A percentile compares a stretch with the other conserved stretches of the same genome.
phyloP scores from a whole-genome alignment of 2,797 vertebrate species.

The Fundulus diaphanus region DNA sequence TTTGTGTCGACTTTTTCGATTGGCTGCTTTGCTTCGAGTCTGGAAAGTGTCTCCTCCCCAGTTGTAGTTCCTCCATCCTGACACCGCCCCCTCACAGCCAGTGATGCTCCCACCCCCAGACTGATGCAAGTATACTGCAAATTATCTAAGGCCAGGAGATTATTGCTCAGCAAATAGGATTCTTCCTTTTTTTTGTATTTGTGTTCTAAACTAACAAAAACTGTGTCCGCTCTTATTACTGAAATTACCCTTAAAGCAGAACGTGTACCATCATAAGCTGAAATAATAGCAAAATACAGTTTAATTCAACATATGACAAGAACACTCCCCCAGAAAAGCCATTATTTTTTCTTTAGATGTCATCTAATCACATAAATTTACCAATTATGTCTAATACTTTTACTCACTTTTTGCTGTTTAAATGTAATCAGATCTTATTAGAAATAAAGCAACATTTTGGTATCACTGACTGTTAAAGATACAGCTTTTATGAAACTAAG shows the following conservation, averaged over 20 bases:
- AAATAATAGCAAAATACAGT: constrained; percentile 3
- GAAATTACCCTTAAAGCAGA: background rate
- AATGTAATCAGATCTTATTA: constrained; percentile 49
- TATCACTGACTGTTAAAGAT: constrained; percentile 32
- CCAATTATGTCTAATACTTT: constrained; percentile 18
- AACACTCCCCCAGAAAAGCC: constrained; percentile 14
- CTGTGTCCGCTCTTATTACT: background rate
- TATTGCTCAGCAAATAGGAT: background rate
- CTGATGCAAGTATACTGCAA: constrained; percentile 62
- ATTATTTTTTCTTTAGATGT: constrained; percentile 5
- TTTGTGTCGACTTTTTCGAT: constrained; percentile 51
- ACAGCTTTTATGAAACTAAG: constrained; percentile 16
- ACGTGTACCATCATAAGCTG: background rate
- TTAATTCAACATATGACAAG: constrained; percentile 2
- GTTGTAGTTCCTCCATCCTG: constrained; percentile 55
- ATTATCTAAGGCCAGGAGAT: constrained; percentile 6
- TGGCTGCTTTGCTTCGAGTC: constrained; percentile 36
- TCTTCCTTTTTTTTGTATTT: background rate
- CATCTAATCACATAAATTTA: constrained; percentile 14
- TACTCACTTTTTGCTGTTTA: constrained; percentile 10
- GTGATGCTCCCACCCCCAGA: constrained; percentile 51
- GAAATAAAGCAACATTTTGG: constrained; percentile 32
- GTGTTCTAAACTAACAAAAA: background rate
- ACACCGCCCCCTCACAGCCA: constrained; percentile 33
- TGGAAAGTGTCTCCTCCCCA: constrained; percentile 49